phyloP scores from a whole-genome alignment of 2,797 vertebrate species.

The Austrolebias charrua region DNA sequence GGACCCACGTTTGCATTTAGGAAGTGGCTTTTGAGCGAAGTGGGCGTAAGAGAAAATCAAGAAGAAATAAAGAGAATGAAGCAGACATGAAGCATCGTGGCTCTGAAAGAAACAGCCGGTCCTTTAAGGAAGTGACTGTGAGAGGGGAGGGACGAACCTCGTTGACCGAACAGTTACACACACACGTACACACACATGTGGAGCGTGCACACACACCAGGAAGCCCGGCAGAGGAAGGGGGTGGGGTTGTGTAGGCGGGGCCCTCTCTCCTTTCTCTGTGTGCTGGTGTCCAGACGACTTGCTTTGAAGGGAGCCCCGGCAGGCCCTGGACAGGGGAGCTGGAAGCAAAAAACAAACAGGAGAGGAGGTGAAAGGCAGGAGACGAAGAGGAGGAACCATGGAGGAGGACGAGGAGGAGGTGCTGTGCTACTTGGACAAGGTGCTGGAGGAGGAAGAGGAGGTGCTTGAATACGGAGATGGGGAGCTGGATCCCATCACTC shows the following conservation, averaged over 20 bases:
- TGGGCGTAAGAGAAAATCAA: constrained; percentile 35
- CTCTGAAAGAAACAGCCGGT: constrained; percentile 22
- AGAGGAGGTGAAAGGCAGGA: constrained; percentile 15
- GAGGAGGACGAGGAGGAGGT: constrained; percentile 95
- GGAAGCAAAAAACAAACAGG: constrained; percentile 41
- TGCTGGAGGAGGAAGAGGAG: constrained; percentile 91
- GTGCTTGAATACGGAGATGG: constrained; percentile 85
- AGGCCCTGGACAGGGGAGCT: constrained; percentile 58
- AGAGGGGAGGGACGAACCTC: constrained; percentile 71
- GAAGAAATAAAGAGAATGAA: constrained; percentile 36
- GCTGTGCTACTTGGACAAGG: constrained; percentile 91
- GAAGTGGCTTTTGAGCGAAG: constrained; percentile 48
- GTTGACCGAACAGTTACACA: constrained; percentile 57
- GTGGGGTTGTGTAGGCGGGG: constrained; percentile 72
- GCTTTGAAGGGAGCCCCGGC: constrained; percentile 69
- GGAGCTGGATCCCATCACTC: constrained; percentile 82
- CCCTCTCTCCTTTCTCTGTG: constrained; percentile 52
- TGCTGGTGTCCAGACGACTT: constrained; percentile 63
- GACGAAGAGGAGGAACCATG: constrained; percentile 73
- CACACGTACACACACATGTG: constrained; percentile 28
- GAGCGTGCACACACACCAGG: constrained; percentile 62
- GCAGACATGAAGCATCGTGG: background rate
- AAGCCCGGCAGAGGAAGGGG: constrained; percentile 74
- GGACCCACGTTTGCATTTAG: constrained; percentile 32
- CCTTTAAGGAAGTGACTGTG: constrained; percentile 68